These are phyloP conservation scores for Mastigias papua DNA, from an alignment of 30 jellyfish, hydroid and myxozoan species.

Conservation along the genomic window DNA sequence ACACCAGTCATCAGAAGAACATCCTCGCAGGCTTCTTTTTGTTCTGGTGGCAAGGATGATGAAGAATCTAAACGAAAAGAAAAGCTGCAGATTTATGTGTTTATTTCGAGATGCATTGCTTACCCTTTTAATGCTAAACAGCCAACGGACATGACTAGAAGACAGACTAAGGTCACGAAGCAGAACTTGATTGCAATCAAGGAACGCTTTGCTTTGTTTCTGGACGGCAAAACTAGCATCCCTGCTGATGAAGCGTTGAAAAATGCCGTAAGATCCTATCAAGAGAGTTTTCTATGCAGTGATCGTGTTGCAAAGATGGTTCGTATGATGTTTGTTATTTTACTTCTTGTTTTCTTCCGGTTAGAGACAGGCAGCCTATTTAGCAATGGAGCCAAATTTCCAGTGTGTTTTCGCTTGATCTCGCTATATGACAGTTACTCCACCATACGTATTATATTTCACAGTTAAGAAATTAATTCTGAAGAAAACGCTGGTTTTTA, in stretches of 20 bases:
- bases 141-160: constrained; percentile 93
- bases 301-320: constrained; percentile 98
- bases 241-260: constrained; percentile 95
- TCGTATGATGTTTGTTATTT: no score
- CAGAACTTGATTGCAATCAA: constrained; percentile 75
- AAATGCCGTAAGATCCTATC: constrained; percentile 88
- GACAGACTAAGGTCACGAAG: constrained; percentile 93
- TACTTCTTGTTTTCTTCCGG: no score
- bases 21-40: constrained; percentile 53
- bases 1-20: constrained; percentile 44
- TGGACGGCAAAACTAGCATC: constrained; percentile 91
- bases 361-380: no score
- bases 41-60: constrained; percentile 62
- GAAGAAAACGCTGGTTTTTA: no score
- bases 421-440: no score
- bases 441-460: no score
- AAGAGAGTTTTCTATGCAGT: constrained; percentile 91
- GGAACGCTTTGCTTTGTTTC: constrained; percentile 90
- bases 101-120: constrained; percentile 93
- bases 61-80: constrained; percentile 92
- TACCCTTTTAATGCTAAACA: constrained; percentile 97
- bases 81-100: constrained; percentile 87
- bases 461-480: no score
- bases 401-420: no score
- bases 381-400: no score